Evolutionary conservation across 2,797 vertebrate species (phyloP).

Genomic region (Tenualosa ilisha): DNA sequence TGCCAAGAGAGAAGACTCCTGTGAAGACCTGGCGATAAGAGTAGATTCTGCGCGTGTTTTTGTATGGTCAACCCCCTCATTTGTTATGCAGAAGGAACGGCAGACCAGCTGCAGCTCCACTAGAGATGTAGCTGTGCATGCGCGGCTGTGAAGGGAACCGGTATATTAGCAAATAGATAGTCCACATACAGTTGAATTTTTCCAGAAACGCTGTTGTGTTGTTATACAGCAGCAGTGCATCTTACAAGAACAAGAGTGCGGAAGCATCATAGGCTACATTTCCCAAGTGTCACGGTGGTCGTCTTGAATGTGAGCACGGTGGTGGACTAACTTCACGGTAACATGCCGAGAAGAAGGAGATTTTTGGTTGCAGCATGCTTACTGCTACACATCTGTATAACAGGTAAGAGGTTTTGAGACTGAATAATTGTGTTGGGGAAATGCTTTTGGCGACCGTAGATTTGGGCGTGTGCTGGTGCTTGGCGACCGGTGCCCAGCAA

Average conservation of each 20-base stretch:
- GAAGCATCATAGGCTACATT: not conserved
- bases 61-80: constrained; percentile 13
- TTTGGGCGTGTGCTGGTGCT: constrained; percentile 19
- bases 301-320: constrained; percentile 14
- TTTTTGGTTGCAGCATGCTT: constrained; percentile 6
- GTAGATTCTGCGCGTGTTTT: not conserved
- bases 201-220: not conserved
- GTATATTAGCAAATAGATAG: not conserved
- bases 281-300: not conserved
- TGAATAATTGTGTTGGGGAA: not conserved
- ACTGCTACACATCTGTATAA: not conserved
- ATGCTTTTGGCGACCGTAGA: not conserved
- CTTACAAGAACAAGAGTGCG: not conserved
- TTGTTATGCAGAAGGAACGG: constrained; percentile 17
- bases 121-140: not conserved
- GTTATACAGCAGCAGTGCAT: not conserved
- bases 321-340: constrained; percentile 16
- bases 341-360: constrained; percentile 15
- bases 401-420: not conserved
- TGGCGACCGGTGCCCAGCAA: not conserved
- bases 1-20: not conserved
- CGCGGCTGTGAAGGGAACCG: not conserved
- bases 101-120: not conserved
- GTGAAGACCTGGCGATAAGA: not conserved
- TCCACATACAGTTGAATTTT: not conserved